Base-by-base conservation (phyloP, 1,140 invertebrate genomes). In the Caenorhabditis remanei region DNA sequence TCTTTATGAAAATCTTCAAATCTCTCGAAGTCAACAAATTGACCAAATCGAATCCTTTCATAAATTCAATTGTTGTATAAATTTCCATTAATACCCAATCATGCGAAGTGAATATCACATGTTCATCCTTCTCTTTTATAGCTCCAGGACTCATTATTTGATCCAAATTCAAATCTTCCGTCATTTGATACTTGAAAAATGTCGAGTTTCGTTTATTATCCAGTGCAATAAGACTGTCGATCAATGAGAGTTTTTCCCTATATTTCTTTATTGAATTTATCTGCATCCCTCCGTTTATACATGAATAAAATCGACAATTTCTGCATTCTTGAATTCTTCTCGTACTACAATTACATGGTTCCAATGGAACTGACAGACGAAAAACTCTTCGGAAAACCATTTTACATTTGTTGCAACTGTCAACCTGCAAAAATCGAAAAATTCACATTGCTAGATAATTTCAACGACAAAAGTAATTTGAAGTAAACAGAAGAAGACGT, bases 1-100 rank as follows among this genome's bases (percentile, higher is more conserved):
- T 48, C n/a, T 79, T 79, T 6, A 53, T 4, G 24, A 79, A 32
- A 21, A 46, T 19, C 43, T 19, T 79, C 13, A 53, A 13, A 50
- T 79, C 71, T 13, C 24, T 16, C 6, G 46, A 21, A 9, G 19
- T 53, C 13, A 79, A 24, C n/a, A 79, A 21, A 16, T 79, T 48
- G 7, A 50, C 71, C 16, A 79, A 8, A 53, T 79, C 7, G 0
- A 79, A 14, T 11, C 46, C 11, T 79, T 79, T 79, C 46, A 79
- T 79, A n/a, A 79, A 79, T 32, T 79, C 40, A 53, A 79, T 48
- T 0, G 43, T 79, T 13, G 71, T 13, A 79, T 50, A 79, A 50
- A 53, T 24, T 14, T 79, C 71, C 32, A 79, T 79, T 21, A 14
- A 24, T 13, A 79, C 71, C 71, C 71, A 79, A 50, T 79, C 71